Evolutionary conservation across 2,113 vertebrate species (phyloP).

Genomic region (Chaenocephalus aceratus): DNA sequence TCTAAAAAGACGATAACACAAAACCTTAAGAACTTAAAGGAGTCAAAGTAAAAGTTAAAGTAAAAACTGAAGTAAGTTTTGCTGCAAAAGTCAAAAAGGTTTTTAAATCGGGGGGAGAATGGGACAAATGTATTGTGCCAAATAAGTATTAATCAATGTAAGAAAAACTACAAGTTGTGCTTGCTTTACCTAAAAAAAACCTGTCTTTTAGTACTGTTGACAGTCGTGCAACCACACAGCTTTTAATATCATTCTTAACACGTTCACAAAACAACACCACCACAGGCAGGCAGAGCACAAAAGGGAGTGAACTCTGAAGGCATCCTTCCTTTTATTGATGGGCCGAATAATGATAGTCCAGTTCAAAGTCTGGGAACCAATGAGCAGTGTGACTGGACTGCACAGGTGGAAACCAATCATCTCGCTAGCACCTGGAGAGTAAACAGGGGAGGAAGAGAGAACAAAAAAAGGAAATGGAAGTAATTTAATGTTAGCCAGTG

Average conservation of each 20-base stretch:
- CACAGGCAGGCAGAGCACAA: background rate
- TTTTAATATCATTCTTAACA: background rate
- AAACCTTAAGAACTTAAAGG: background rate
- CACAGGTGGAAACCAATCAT: conserved; percentile 3
- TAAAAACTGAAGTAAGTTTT: background rate
- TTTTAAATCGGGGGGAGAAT: background rate
- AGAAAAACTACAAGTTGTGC: too few relatives aligned
- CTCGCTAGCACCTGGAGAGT: background rate
- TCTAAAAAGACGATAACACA: background rate
- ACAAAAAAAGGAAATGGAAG: background rate
- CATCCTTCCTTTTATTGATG: background rate
- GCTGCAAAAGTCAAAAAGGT: background rate
- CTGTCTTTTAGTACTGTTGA: too few relatives aligned
- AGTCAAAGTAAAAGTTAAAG: background rate
- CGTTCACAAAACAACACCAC: background rate
- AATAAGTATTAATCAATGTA: background rate
- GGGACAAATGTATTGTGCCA: background rate
- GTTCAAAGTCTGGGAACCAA: background rate
- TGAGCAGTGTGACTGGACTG: background rate
- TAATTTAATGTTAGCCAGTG: background rate
- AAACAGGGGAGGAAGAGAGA: background rate
- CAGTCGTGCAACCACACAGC: background rate
- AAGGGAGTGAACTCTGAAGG: background rate
- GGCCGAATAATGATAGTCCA: background rate
- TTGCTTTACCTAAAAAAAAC: too few relatives aligned